A percentile compares a stretch with the other conserved stretches of the same genome.
Evolutionary conservation across 2,113 vertebrate genomes (phyloP).

Genomic region (Colistium nudipinnis): DNA sequence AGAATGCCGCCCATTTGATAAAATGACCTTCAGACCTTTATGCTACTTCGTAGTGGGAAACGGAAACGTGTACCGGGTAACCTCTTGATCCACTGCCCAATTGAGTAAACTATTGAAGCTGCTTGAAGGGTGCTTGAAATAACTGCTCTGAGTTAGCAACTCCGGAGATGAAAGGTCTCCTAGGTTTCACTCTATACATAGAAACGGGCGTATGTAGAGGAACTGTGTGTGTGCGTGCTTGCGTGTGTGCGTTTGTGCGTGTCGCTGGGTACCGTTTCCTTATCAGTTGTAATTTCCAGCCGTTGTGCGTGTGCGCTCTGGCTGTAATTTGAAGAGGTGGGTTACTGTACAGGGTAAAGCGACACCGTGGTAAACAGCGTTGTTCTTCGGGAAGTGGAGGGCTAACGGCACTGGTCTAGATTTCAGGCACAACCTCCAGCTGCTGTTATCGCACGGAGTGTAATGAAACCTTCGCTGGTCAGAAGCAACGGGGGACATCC

Average conservation of each 20-base stretch:
- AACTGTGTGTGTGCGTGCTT: too few relatives aligned
- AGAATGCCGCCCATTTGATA: background rate
- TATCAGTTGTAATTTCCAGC: constrained; percentile 52
- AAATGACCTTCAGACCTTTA: background rate
- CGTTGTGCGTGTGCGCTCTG: constrained; percentile 20
- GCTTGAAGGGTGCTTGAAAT: background rate
- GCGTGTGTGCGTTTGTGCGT: background rate
- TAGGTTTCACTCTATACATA: background rate
- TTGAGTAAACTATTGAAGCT: background rate
- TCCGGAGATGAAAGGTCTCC: background rate
- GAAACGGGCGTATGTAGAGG: too few relatives aligned
- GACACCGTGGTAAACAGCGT: constrained; percentile 63
- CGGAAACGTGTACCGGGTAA: too few relatives aligned
- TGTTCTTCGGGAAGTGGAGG: constrained; percentile 68
- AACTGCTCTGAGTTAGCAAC: background rate
- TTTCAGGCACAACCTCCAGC: constrained; percentile 69
- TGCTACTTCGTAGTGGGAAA: background rate
- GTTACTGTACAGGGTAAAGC: constrained; percentile 70
- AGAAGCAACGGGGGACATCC: constrained; percentile 45
- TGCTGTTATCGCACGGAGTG: constrained; percentile 56
- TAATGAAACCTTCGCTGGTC: constrained; percentile 68
- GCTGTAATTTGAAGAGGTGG: constrained; percentile 73
- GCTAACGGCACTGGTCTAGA: constrained; percentile 68
- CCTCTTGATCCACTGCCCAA: too few relatives aligned
- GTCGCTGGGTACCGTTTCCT: constrained; percentile 39